Evolutionary conservation across 1,140 invertebrate genomes (phyloP).

Genomic region (Dendrolimus punctatus): DNA sequence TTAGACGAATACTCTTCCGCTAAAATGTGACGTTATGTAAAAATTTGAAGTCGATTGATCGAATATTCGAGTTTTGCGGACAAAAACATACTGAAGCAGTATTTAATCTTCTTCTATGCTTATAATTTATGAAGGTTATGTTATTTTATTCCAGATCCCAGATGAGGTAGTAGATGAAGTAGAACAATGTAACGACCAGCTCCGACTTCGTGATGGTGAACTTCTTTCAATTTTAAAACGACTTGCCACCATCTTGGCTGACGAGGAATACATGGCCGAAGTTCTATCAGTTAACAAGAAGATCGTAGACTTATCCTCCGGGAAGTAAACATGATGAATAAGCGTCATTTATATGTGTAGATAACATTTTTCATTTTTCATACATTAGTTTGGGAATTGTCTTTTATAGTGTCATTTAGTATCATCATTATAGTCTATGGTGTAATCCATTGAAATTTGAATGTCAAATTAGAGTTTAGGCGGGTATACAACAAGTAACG

Average conservation of each 20-base stretch:
- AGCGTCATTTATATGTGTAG: not conserved
- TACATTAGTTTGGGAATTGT: too few species aligned
- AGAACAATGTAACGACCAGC: slow-evolving; percentile 79
- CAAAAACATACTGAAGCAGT: too few species aligned
- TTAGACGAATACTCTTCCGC: too few species aligned
- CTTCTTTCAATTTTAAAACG: slow-evolving; percentile 76
- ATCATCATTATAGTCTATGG: too few species aligned
- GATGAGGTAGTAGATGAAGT: slow-evolving; percentile 76
- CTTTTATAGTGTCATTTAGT: too few species aligned
- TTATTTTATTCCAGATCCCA: slow-evolving; percentile 67
- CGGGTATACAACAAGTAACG: too few species aligned
- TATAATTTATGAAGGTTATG: not conserved
- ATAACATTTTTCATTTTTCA: too few species aligned
- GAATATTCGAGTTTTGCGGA: too few species aligned
- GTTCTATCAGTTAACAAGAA: slow-evolving; percentile 80
- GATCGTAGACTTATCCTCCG: slow-evolving; percentile 82
- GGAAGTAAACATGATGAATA: slow-evolving; percentile 73
- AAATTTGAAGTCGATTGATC: too few species aligned
- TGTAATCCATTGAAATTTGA: too few species aligned
- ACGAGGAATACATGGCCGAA: slow-evolving; percentile 81
- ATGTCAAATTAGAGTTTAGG: too few species aligned
- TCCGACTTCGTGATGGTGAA: slow-evolving; percentile 76
- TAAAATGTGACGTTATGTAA: too few species aligned
- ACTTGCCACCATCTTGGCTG: slow-evolving; percentile 79
- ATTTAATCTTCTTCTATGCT: not conserved